Evolutionary conservation across 1,140 invertebrate species (phyloP).

Genomic region (Caenorhabditis inopinata): DNA sequence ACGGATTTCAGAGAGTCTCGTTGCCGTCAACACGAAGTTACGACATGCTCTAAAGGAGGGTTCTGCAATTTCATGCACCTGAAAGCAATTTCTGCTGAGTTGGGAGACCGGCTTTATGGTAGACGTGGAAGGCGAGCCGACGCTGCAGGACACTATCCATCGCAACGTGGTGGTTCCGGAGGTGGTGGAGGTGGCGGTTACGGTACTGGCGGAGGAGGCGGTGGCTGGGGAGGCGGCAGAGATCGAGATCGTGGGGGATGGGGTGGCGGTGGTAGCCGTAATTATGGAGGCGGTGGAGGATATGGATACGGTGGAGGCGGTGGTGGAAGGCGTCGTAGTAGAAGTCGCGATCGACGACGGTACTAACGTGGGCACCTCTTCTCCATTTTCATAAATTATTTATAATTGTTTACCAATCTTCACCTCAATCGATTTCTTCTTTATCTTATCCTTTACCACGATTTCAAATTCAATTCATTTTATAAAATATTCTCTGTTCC

Average conservation of each 20-base stretch:
- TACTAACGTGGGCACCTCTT: neutral
- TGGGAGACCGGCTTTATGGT: constrained; percentile 59
- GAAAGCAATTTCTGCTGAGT: constrained; percentile 78
- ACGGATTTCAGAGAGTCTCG: constrained; percentile 98
- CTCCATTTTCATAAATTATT: neutral
- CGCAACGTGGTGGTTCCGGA: constrained; percentile 24
- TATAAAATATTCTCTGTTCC: neutral
- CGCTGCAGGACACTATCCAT: constrained; percentile 42
- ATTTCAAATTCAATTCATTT: no score
- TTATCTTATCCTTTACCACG: no score
- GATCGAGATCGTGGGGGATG: no score
- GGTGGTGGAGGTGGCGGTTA: constrained; percentile 34
- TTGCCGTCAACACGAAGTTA: constrained; percentile 89
- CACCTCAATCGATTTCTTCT: neutral
- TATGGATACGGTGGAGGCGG: constrained; percentile 26
- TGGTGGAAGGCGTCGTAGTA: neutral
- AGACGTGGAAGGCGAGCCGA: constrained; percentile 40
- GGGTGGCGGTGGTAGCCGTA: constrained; percentile 1
- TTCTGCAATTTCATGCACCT: constrained; percentile 99
- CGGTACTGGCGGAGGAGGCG: neutral
- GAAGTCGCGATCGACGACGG: constrained; percentile 29
- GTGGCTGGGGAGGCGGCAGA: neutral
- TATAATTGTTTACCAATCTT: neutral
- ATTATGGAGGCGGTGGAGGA: constrained; percentile 14
- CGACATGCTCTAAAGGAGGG: constrained; percentile 90